Conservation (phyloP, 1,140 invertebrate genomes). For the Tribolium castaneum region DNA sequence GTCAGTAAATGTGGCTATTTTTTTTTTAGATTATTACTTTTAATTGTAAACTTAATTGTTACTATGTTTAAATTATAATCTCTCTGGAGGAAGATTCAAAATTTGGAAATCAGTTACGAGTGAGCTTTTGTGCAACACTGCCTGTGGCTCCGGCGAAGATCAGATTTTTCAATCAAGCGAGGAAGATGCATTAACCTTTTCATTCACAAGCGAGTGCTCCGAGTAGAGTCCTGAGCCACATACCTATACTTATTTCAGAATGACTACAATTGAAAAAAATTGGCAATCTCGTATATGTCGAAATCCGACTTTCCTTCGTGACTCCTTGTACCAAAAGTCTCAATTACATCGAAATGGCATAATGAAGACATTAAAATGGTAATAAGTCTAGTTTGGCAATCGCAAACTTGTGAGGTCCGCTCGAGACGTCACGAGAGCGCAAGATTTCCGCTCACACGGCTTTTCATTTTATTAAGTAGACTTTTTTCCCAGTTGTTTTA, state of each 20-base stretch:
- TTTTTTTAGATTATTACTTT: too few relatives aligned
- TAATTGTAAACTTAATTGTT: too few relatives aligned
- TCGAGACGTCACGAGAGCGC: conserved; percentile 22
- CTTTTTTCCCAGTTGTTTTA: conserved; percentile 16
- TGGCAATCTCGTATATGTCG: not conserved
- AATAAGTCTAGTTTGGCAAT: conserved; percentile 54
- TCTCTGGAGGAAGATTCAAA: not conserved
- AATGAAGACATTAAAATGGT: conserved; percentile 54
- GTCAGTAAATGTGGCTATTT: too few relatives aligned
- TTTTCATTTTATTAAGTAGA: conserved; percentile 14
- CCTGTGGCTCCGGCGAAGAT: too few relatives aligned
- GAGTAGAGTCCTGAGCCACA: not conserved
- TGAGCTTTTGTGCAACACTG: too few relatives aligned
- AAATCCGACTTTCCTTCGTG: conserved; percentile 7
- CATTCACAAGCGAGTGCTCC: not conserved
- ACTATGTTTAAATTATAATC: too few relatives aligned
- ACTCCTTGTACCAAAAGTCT: conserved; percentile 15
- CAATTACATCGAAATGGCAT: conserved; percentile 48
- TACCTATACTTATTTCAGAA: not conserved
- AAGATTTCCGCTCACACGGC: conserved; percentile 26
- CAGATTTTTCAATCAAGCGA: not conserved
- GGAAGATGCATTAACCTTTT: not conserved
- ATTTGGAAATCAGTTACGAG: too few relatives aligned
- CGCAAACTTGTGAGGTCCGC: conserved; percentile 44
- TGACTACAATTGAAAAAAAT: not conserved